These are phyloP conservation scores for Sitobion miscanthi DNA, from an alignment of 1,140 invertebrate species.

Conservation along the genomic window DNA sequence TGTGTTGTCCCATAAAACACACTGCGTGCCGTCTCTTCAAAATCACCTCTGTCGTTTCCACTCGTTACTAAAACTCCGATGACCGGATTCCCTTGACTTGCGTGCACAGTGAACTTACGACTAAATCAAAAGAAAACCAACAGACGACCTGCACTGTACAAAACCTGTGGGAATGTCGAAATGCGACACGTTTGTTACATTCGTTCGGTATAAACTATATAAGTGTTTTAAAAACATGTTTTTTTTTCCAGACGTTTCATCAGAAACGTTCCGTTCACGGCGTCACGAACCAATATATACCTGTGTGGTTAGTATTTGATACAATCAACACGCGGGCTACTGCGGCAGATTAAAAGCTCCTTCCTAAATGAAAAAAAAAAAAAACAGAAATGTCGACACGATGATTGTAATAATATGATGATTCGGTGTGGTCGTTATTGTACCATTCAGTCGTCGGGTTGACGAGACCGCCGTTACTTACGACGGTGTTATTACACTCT, in stretches of 20 bases:
- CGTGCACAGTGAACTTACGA: neutral
- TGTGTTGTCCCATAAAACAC: slow-evolving; percentile 43
- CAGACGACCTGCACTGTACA: neutral
- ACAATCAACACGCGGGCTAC: too few relatives aligned
- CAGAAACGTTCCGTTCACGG: too few relatives aligned
- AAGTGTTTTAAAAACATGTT: neutral
- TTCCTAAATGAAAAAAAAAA: neutral
- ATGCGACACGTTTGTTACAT: too few relatives aligned
- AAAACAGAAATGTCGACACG: neutral
- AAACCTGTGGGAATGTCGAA: neutral
- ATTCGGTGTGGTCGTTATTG: too few relatives aligned
- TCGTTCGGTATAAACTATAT: too few relatives aligned
- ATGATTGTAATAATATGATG: too few relatives aligned
- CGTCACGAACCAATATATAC: too few relatives aligned
- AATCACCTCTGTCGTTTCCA: slow-evolving; percentile 56
- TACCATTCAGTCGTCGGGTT: neutral
- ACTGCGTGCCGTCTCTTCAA: slow-evolving; percentile 14
- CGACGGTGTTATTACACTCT: neutral
- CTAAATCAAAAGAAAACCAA: neutral
- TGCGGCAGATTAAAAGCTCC: too few relatives aligned
- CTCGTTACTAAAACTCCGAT: neutral
- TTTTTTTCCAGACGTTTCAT: too few relatives aligned
- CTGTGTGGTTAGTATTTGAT: too few relatives aligned
- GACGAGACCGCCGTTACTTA: too few relatives aligned
- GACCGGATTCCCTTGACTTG: slow-evolving; percentile 26